Evolutionary conservation across 2,113 vertebrate genomes (phyloP).

Genomic region (Sebastes schlegelii): DNA sequence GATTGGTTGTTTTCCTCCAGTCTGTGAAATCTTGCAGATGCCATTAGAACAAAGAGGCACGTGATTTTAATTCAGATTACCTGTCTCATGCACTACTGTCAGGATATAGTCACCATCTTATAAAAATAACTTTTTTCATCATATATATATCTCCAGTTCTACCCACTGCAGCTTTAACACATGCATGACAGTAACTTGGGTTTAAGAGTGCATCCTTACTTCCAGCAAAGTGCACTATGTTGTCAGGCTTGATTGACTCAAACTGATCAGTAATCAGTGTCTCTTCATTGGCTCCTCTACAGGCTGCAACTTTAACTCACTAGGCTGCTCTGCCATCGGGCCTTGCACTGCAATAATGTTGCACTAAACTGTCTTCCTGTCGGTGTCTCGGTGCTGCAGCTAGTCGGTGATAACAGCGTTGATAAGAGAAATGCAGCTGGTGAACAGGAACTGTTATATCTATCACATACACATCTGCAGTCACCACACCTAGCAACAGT

Average conservation of each 20-base stretch:
- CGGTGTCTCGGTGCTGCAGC: not conserved
- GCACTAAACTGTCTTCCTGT: conserved; percentile 10
- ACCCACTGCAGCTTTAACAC: too few species aligned
- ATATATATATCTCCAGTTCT: too few species aligned
- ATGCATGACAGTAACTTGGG: too few species aligned
- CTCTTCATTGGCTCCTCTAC: not conserved
- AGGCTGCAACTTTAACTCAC: not conserved
- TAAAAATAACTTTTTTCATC: too few species aligned
- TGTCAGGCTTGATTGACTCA: not conserved
- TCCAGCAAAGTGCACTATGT: not conserved
- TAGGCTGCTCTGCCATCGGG: conserved; percentile 30
- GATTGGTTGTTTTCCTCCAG: too few species aligned
- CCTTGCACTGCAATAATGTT: conserved; percentile 34
- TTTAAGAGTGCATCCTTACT: not conserved
- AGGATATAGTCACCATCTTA: too few species aligned
- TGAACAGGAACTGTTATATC: not conserved
- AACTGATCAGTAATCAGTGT: not conserved
- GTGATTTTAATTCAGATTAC: too few species aligned
- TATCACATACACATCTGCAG: conserved; percentile 8
- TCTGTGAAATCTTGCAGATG: too few species aligned
- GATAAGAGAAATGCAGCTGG: not conserved
- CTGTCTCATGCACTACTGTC: too few species aligned
- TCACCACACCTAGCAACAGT: conserved; percentile 89
- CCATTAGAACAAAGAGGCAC: too few species aligned
- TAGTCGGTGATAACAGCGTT: not conserved